Percentiles rank a stretch among this genome's conserved stretches.
Conservation (phyloP, 1,140 invertebrate species). For the Drosophila rufa region DNA sequence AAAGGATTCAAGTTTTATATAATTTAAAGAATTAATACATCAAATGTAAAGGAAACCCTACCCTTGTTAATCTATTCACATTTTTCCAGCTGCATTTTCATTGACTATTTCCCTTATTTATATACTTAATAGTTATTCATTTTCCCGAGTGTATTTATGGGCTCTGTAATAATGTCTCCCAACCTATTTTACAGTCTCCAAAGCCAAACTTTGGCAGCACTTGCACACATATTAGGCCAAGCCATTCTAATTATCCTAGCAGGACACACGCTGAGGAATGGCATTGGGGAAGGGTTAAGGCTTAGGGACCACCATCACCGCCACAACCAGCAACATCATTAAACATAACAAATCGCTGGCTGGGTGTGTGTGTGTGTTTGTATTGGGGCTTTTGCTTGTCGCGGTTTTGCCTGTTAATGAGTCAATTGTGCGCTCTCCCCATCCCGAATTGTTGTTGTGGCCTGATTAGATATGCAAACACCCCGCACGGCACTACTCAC, state of each 20-base stretch:
- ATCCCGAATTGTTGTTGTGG: constrained; percentile 46
- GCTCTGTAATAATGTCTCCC: background rate
- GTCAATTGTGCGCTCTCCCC: constrained; percentile 69
- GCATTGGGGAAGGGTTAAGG: constrained; percentile 10
- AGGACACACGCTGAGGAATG: constrained; percentile 2
- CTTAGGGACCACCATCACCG: constrained; percentile 20
- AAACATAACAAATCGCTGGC: constrained; percentile 59
- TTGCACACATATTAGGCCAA: constrained; percentile 48
- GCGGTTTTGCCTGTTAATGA: constrained; percentile 81
- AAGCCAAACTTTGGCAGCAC: constrained; percentile 18
- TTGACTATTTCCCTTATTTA: background rate
- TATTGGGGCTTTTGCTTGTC: constrained; percentile 60
- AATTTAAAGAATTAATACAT: background rate
- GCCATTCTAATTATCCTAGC: constrained; percentile 56
- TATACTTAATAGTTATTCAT: background rate
- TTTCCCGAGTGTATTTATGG: constrained; percentile 32
- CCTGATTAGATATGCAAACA: constrained; percentile 68
- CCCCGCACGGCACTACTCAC: constrained; percentile 21
- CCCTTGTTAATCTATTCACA: no score
- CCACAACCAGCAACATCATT: constrained; percentile 62
- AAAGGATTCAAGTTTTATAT: no score
- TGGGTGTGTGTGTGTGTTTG: constrained; percentile 14
- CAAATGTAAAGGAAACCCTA: background rate
- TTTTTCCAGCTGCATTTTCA: background rate
- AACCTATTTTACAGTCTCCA: background rate